Percentiles rank a stretch among this genome's conserved stretches.
Conservation (phyloP, 2,888 invertebrate genomes). For the Tubulanus polymorphus region DNA sequence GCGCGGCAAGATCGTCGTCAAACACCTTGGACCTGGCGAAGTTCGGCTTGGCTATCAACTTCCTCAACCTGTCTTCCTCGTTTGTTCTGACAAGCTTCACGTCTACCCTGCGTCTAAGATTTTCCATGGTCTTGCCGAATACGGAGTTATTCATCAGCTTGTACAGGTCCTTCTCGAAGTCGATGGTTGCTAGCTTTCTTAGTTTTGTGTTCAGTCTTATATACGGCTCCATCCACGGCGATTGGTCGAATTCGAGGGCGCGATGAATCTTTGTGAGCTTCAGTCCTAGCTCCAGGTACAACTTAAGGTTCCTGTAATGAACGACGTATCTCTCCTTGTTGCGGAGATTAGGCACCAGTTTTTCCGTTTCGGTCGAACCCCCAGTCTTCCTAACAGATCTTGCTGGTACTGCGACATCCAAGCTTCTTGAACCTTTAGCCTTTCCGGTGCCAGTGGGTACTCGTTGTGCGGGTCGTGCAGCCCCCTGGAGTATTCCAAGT, state of each 20-base stretch:
- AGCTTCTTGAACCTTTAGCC: constrained; percentile 5
- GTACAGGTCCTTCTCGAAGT: constrained; percentile 39
- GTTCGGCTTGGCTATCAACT: constrained; percentile 16
- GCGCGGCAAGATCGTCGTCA: constrained; percentile 40
- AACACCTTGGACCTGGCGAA: constrained; percentile 31
- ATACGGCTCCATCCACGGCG: constrained; percentile 43
- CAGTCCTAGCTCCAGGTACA: constrained; percentile 30
- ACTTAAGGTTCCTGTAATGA: constrained; percentile 43
- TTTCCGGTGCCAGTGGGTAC: constrained; percentile 34
- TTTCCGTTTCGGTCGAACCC: constrained; percentile 14
- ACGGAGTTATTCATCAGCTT: constrained; percentile 32
- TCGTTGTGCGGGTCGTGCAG: constrained; percentile 44
- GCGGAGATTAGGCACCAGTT: constrained; percentile 25
- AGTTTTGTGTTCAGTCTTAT: constrained; percentile 34
- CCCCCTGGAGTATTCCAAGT: constrained; percentile 49
- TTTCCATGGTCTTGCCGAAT: constrained; percentile 54
- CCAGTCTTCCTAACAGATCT: not conserved
- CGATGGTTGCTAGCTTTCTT: constrained; percentile 28
- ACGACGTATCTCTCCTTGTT: constrained; percentile 34
- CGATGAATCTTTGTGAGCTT: constrained; percentile 30
- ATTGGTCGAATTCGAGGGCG: constrained; percentile 35
- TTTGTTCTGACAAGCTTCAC: constrained; percentile 28
- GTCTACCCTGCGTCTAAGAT: constrained; percentile 47
- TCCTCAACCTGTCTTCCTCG: not conserved
- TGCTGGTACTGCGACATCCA: constrained; percentile 12